These are phyloP conservation scores for Pangasius mekongensis DNA, from an alignment of 2,797 vertebrate species.

Conservation along the genomic window DNA sequence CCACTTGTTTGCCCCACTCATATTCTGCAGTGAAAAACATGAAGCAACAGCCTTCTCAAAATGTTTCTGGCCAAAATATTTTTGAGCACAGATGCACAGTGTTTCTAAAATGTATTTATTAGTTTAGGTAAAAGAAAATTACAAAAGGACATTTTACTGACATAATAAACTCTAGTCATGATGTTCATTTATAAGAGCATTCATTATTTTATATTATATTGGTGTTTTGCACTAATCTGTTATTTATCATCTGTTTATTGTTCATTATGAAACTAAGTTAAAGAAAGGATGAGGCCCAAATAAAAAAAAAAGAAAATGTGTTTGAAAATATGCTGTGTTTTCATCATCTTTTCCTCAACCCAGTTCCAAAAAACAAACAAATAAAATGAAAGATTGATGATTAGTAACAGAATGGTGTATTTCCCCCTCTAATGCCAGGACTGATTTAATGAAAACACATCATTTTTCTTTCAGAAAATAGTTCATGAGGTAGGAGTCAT, in stretches of 20 bases:
- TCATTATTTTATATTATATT: background rate
- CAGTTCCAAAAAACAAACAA: background rate
- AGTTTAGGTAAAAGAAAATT: slow-evolving; percentile 4
- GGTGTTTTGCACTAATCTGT: background rate
- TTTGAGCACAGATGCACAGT: background rate
- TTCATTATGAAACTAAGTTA: background rate
- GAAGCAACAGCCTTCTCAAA: background rate
- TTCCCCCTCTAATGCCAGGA: background rate
- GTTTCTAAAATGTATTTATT: background rate
- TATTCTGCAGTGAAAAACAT: background rate
- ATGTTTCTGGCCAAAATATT: background rate
- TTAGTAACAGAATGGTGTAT: background rate
- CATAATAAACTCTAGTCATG: background rate
- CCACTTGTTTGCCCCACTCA: background rate
- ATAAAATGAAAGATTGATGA: background rate
- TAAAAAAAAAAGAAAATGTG: background rate
- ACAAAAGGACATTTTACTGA: background rate
- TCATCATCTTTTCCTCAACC: background rate
- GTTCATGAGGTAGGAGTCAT: background rate
- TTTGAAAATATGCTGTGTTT: slow-evolving; percentile 4
- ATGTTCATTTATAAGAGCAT: background rate
- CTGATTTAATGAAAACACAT: background rate
- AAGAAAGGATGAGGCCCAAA: background rate
- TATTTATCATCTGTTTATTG: background rate
- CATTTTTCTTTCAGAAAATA: slow-evolving; percentile 7